Evolutionary conservation across 2,888 invertebrate species (phyloP).

Genomic region (Cylindroiulus punctatus): DNA sequence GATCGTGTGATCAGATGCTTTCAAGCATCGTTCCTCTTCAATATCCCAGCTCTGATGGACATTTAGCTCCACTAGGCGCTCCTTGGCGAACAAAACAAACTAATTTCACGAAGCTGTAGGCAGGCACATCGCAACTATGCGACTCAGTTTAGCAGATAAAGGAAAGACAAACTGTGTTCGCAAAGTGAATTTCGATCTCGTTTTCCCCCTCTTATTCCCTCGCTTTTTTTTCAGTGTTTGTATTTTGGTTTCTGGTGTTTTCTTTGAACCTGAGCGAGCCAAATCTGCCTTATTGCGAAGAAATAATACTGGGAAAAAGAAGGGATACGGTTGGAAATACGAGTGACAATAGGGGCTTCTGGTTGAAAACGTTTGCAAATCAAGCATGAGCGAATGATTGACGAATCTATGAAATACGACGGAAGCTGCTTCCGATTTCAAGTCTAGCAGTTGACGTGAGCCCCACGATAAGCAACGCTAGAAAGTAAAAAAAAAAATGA

Average conservation of each 20-base stretch:
- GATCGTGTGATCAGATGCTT: not conserved
- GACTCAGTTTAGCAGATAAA: not conserved
- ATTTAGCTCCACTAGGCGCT: not conserved
- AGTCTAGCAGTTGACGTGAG: not conserved
- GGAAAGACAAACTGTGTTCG: not conserved
- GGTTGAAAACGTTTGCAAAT: not conserved
- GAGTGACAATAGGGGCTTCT: not conserved
- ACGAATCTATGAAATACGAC: not conserved
- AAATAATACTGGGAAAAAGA: not conserved
- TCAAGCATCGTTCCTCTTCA: not conserved
- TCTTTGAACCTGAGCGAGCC: not conserved
- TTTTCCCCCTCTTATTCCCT: not conserved
- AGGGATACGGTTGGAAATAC: not conserved
- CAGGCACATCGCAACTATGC: not conserved
- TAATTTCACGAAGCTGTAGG: not conserved
- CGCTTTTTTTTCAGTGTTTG: not conserved
- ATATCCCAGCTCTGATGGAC: not conserved
- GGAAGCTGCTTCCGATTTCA: not conserved
- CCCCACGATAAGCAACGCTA: not conserved
- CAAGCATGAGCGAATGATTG: not conserved
- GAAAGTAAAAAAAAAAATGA: not conserved
- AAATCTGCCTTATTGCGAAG: not conserved
- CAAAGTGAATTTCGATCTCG: not conserved
- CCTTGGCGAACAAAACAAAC: not conserved
- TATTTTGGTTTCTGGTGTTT: slow-evolving; percentile 1